These are phyloP conservation scores for Acleris cristana DNA, from an alignment of 2,888 invertebrate genomes.

Conservation along the genomic window DNA sequence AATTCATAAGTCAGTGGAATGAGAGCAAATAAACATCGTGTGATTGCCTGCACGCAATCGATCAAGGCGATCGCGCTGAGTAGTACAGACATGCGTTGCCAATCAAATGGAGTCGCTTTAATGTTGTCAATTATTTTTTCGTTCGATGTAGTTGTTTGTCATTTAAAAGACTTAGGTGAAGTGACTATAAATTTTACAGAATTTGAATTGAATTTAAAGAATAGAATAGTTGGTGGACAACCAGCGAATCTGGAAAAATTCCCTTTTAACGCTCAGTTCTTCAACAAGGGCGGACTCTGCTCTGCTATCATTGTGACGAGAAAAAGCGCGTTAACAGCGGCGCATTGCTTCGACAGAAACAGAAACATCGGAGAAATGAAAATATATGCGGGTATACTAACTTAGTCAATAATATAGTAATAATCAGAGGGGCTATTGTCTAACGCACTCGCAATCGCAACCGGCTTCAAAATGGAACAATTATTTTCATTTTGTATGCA, in stretches of 20 bases:
- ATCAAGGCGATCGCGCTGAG: too few species aligned
- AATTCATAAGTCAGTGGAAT: neutral
- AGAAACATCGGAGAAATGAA: conserved; percentile 51
- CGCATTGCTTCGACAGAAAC: conserved; percentile 56
- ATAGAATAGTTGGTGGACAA: conserved; percentile 48
- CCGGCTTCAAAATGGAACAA: too few species aligned
- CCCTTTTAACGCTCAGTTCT: conserved; percentile 52
- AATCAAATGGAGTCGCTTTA: neutral
- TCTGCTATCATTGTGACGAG: conserved; percentile 51
- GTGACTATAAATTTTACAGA: conserved; percentile 39
- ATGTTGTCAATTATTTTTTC: neutral
- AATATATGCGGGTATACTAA: conserved; percentile 50
- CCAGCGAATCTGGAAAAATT: conserved; percentile 41
- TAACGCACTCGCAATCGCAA: too few species aligned
- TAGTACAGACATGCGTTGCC: conserved; percentile 4
- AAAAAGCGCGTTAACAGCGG: conserved; percentile 54
- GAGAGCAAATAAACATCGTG: neutral
- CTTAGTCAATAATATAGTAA: neutral
- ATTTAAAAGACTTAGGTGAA: conserved; percentile 52
- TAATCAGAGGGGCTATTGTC: too few species aligned
- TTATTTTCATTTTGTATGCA: too few species aligned
- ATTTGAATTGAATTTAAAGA: conserved; percentile 37
- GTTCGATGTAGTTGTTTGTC: conserved; percentile 37
- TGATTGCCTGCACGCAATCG: too few species aligned
- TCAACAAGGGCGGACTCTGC: conserved; percentile 52